Evolutionary conservation across 2,113 vertebrate genomes (phyloP).

Genomic region (crab-eating macaque (Macaca fascicularis)): DNA sequence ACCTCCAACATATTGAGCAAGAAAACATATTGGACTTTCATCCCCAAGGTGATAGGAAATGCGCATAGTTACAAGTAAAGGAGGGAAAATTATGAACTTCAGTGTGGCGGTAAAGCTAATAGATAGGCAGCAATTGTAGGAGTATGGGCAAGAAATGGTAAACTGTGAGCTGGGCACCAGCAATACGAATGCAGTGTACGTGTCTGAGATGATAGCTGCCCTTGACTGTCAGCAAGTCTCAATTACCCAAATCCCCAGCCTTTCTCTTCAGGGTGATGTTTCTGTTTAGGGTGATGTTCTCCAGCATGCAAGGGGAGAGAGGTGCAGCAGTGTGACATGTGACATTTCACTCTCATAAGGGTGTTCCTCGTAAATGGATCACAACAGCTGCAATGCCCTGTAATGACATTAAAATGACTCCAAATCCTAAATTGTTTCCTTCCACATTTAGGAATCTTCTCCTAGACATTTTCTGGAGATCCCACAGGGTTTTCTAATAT

Average conservation of each 20-base stretch:
- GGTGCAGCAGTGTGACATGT: neutral
- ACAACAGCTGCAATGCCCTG: neutral
- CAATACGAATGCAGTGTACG: rapidly evolving
- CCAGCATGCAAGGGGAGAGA: neutral
- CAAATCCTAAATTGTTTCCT: too few species aligned
- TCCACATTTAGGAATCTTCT: neutral
- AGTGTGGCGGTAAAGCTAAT: neutral
- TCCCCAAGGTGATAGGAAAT: neutral
- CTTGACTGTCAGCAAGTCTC: neutral
- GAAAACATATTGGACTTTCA: neutral
- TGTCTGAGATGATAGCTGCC: rapidly evolving
- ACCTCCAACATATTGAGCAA: neutral
- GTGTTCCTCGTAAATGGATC: neutral
- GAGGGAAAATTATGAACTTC: neutral
- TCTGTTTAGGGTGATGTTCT: neutral
- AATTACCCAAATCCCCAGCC: rapidly evolving
- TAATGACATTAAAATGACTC: neutral
- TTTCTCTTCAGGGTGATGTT: neutral
- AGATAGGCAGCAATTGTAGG: rapidly evolving
- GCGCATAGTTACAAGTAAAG: neutral
- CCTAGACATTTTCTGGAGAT: neutral
- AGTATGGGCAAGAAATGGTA: neutral
- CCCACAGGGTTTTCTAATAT: neutral
- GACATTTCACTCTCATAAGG: neutral
- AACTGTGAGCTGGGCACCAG: neutral